phyloP scores from a whole-genome alignment of 2,797 vertebrate genomes.

The Cossypha dichroa region DNA sequence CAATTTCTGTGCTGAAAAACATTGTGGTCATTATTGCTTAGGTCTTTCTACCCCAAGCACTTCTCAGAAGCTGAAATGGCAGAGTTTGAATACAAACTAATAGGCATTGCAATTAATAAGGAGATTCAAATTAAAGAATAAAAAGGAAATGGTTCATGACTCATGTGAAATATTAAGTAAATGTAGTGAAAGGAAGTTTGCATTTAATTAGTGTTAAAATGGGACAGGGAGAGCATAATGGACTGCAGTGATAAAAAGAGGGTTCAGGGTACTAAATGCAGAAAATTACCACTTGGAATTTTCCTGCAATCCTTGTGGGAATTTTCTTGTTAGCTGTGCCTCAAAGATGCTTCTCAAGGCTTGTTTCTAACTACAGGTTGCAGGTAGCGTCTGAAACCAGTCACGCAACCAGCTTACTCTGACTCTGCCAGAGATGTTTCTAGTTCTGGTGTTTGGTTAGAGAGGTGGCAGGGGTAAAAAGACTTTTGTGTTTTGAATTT shows the following conservation, averaged over 20 bases:
- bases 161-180: background rate
- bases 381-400: background rate
- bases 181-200: constrained; percentile 26
- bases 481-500: background rate
- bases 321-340: background rate
- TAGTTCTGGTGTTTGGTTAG: background rate
- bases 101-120: constrained; percentile 4
- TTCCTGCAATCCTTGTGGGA: background rate
- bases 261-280: background rate
- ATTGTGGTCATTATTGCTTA: background rate
- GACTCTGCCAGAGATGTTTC: background rate
- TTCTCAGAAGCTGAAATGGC: background rate
- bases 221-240: background rate
- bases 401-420: background rate
- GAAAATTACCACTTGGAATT: background rate
- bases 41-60: background rate
- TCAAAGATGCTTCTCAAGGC: background rate
- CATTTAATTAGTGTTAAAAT: constrained; percentile 3
- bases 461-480: background rate
- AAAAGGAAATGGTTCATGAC: background rate
- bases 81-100: background rate
- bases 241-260: background rate
- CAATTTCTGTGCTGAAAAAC: background rate
- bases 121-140: background rate
- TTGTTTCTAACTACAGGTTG: background rate